Evolutionary conservation across 2,113 vertebrate species (phyloP).

Genomic region (Solea solea): DNA sequence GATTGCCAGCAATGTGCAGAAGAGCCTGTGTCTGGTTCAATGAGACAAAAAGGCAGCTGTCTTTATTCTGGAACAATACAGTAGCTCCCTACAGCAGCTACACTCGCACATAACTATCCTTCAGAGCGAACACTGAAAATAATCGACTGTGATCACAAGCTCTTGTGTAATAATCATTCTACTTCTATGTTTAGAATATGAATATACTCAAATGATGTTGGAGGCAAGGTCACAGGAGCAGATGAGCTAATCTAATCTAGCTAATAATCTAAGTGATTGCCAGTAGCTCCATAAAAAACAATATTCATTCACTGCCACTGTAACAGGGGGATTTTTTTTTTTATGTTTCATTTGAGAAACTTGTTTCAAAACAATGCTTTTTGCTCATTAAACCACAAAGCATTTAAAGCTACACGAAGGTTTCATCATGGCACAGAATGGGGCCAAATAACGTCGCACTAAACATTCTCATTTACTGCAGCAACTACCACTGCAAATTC

Average conservation of each 20-base stretch:
- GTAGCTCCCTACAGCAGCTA: constrained; percentile 42
- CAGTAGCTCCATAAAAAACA: constrained; percentile 45
- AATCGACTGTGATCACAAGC: constrained; percentile 69
- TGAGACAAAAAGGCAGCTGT: constrained; percentile 66
- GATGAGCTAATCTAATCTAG: constrained; percentile 36
- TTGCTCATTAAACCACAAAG: constrained; percentile 50
- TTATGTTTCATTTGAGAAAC: constrained; percentile 39
- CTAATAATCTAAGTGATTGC: constrained; percentile 12
- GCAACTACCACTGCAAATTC: constrained; percentile 39
- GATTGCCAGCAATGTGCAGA: constrained; percentile 68
- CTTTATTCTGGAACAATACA: constrained; percentile 67
- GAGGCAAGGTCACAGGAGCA: constrained; percentile 36
- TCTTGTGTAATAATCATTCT: constrained; percentile 44
- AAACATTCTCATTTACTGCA: constrained; percentile 48
- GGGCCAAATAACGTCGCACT: constrained; percentile 41
- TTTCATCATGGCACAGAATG: constrained; percentile 35
- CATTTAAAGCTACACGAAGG: constrained; percentile 42
- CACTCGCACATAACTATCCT: constrained; percentile 38
- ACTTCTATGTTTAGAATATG: constrained; percentile 53
- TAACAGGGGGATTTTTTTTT: constrained; percentile 34
- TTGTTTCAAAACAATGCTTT: constrained; percentile 46
- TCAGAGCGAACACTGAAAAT: constrained; percentile 42
- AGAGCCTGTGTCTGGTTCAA: constrained; percentile 51
- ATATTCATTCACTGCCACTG: constrained; percentile 31
- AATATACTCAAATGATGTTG: constrained; percentile 42